Base-by-base conservation (phyloP, 2,797 vertebrate genomes). In the Apogon talboti region DNA sequence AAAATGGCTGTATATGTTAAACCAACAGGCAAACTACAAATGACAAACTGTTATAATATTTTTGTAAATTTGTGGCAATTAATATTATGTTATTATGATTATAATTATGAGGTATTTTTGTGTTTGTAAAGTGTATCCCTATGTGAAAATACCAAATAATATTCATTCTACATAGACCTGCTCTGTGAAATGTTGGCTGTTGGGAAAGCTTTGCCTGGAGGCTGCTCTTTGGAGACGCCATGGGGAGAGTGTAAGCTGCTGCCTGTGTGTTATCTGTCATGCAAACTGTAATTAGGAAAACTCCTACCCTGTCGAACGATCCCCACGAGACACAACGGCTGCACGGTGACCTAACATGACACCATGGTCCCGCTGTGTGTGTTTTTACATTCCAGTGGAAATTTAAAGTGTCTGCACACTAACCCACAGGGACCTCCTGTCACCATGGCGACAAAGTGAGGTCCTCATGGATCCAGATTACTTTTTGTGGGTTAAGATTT, bases 281-380 rank as follows among this genome's bases (percentile, higher is more conserved):
- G 11, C 57, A n/a, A 55, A 38, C 44, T 65, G 16, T 54, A 73
- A 82, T 70, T 60, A 78, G 40, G 55, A 52, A 76, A 81, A 78
- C 60, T 33, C 42, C 43, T 54, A 61, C 49, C 51, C 64, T 63
- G 40, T 52, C n/a, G 38, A 61, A 38, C 42, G 37, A 47, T 61
- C 51, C 66, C 53, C 41, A 35, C 33, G 60, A 76, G 37, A 65
- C 51, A 35, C 24, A 57, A 11, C 0, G 16, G 14, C 62, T 67
- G 45, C 61, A 78, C 46, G 9, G 37, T 66, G 67, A 76, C 58
- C 48, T 49, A 72, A 81, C 63, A 66, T 61, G 80, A 79, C 72
- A 79, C 60, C 61, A 14, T 53, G 15, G 33, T 28, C 12, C n/a
- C 0, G 59, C 13, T 55, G 61, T 45, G 52, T 19, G 7, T 40